These are phyloP conservation scores for Halichoerus grypus DNA, from an alignment of 2,113 vertebrate species.

Conservation along the genomic window DNA sequence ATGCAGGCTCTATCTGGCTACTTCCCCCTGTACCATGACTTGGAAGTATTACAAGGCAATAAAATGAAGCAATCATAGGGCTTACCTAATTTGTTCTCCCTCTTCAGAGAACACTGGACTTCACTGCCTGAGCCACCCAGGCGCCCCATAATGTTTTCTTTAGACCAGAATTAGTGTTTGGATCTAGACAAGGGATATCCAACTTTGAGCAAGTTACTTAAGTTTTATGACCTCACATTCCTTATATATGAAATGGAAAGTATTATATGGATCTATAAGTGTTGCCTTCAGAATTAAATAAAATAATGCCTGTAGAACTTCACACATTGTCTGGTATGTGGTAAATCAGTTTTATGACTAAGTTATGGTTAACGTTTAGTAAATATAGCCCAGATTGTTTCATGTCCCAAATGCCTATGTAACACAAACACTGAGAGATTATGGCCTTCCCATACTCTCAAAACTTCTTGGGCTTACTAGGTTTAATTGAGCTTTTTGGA, in stretches of 20 bases:
- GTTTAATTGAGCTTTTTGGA: not conserved
- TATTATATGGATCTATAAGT: not conserved
- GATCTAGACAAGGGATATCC: not conserved
- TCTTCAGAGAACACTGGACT: not conserved
- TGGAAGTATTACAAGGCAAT: not conserved
- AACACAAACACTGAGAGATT: not conserved
- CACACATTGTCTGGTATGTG: not conserved
- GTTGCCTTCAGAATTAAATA: not conserved
- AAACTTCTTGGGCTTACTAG: not conserved
- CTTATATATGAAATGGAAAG: not conserved
- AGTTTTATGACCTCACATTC: not conserved
- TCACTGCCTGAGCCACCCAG: not conserved
- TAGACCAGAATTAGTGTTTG: not conserved
- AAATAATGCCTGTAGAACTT: not conserved
- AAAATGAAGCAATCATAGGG: not conserved
- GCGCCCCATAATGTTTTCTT: not conserved
- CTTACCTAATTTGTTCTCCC: not conserved
- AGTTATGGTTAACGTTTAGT: not conserved
- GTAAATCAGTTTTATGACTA: not conserved
- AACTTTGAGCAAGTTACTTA: not conserved
- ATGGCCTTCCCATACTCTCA: not conserved
- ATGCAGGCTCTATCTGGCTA: not conserved
- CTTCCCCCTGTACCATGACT: not conserved
- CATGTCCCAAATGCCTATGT: not conserved
- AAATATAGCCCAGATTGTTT: not conserved